phyloP scores from a whole-genome alignment of 2,888 invertebrate species.

The Macrostomum cliftonense region DNA sequence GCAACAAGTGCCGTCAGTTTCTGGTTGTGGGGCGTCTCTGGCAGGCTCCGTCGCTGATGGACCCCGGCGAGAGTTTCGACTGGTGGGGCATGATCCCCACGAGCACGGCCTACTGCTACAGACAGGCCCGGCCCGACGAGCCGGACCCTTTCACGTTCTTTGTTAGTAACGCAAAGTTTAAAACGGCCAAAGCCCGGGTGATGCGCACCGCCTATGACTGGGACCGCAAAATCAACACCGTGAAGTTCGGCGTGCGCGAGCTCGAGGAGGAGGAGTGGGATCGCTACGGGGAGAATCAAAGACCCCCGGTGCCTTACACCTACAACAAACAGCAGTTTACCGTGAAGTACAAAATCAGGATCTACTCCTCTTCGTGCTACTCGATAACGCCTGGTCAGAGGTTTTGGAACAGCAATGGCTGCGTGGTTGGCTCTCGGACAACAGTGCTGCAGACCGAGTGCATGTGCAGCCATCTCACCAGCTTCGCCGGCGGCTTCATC shows the following conservation, averaged over 20 bases:
- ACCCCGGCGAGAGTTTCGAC: slow-evolving; percentile 1
- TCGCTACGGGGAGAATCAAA: slow-evolving; percentile 17
- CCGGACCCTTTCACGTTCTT: slow-evolving; percentile 19
- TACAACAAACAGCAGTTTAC: slow-evolving; percentile 15
- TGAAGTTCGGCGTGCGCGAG: slow-evolving; percentile 29
- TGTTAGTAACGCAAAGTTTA: slow-evolving; percentile 15
- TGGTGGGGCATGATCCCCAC: slow-evolving; percentile 11
- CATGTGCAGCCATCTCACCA: slow-evolving; percentile 35
- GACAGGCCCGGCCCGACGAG: not conserved
- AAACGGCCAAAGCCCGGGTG: not conserved
- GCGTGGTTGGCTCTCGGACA: slow-evolving; percentile 15
- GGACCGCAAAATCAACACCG: slow-evolving; percentile 21
- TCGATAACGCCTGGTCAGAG: too few relatives aligned
- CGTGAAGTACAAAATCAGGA: too few relatives aligned
- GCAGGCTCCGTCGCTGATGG: too few relatives aligned
- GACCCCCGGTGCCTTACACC: slow-evolving; percentile 17
- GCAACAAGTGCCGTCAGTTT: slow-evolving; percentile 7
- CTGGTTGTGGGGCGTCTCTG: slow-evolving; percentile 4
- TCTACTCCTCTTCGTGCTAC: too few relatives aligned
- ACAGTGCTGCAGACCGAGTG: slow-evolving; percentile 17
- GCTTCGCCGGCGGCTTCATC: slow-evolving; percentile 39
- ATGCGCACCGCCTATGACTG: slow-evolving; percentile 1
- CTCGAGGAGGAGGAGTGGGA: slow-evolving; percentile 18
- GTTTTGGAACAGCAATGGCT: slow-evolving; percentile 12
- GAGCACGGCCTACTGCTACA: slow-evolving; percentile 6